Evolutionary conservation across 2,113 vertebrate species (phyloP), one percentile per base, ranked within the genome.

Genomic region (Ctenomys sociabilis): DNA sequence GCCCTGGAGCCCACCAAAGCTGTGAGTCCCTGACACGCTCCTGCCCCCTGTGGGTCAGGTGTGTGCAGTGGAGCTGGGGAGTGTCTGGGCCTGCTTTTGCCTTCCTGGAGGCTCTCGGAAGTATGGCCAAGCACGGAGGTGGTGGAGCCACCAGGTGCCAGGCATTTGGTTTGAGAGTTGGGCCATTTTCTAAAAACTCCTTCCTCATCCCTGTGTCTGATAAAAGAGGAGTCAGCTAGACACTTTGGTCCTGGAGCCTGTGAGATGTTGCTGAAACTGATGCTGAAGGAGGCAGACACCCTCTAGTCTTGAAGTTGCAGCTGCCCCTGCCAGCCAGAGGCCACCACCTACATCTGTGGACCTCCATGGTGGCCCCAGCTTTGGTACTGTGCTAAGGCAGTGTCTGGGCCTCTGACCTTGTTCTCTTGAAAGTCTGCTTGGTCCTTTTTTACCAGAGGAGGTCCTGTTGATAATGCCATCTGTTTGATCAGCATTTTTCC

Each of bases 1-100:
- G 99, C 99, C 10, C 98, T 99, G 98, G 99, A 99, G 91, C 98
- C 99, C 88, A 98, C 98, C 4, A 99, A 99, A 98, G 99, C 97
- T 19, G 99, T 99, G 97, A 98, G 98, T 98, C 5, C 84, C 4
- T 45, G 11, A 3, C n/a, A 19, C n/a, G 7, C 4, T 8, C 66
- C n/a, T 16, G 12, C 32, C 61, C 13, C 19, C 7, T 0, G 1
- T 1, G 9, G 28, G 68, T 68, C 13, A 4, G 17, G 7, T 30
- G 28, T 35, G 75, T 35, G 75, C 26, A 14, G 16, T 0, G 19
- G 28, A 30, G 32, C 3, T 59, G 57, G 30, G 37, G 49, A 35
- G 14, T 14, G 40, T 66, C 35, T 5, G 14, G 7, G 43, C 63
- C 63, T 45, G n/a, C 40, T 11, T 4, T 52, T n/a, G 21, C 45